A percentile compares a stretch with the other conserved stretches of the same genome.
Evolutionary conservation across 2,797 vertebrate genomes (phyloP).

Genomic region (Sebastes taczanowskii): DNA sequence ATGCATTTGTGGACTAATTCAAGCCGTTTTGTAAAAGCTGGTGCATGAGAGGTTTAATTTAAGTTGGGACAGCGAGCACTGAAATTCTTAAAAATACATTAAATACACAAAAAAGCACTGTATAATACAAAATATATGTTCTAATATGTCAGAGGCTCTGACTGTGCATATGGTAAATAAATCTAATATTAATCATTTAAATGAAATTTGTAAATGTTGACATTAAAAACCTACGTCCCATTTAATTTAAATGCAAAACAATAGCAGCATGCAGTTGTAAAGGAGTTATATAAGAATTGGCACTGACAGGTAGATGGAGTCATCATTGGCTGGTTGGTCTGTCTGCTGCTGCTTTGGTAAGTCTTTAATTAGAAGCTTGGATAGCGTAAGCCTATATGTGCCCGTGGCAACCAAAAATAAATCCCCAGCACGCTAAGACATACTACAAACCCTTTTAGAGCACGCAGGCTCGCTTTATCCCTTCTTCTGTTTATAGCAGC

Average conservation of each 20-base stretch:
- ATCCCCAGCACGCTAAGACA: conserved; percentile 15
- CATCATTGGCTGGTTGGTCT: conserved; percentile 21
- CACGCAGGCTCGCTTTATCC: neutral
- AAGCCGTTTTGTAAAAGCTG: too few species aligned
- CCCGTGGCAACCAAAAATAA: conserved; percentile 40
- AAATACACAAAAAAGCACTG: neutral
- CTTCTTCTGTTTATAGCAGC: neutral
- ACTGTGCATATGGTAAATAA: neutral
- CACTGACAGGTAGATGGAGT: neutral
- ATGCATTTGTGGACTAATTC: neutral
- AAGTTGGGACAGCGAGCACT: neutral
- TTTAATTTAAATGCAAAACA: neutral
- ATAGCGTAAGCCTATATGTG: conserved; percentile 44
- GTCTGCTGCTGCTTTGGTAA: conserved; percentile 28
- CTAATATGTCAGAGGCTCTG: neutral
- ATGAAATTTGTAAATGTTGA: neutral
- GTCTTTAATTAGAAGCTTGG: conserved; percentile 53
- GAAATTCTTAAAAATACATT: neutral
- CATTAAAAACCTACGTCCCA: neutral
- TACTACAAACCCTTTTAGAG: conserved; percentile 2
- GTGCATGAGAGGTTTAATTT: neutral
- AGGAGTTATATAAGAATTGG: conserved; percentile 29
- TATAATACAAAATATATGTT: neutral
- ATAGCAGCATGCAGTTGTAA: neutral
- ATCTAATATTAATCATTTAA: neutral